phyloP scores from a whole-genome alignment of 2,888 invertebrate genomes.

The Drosophila prolongata region DNA sequence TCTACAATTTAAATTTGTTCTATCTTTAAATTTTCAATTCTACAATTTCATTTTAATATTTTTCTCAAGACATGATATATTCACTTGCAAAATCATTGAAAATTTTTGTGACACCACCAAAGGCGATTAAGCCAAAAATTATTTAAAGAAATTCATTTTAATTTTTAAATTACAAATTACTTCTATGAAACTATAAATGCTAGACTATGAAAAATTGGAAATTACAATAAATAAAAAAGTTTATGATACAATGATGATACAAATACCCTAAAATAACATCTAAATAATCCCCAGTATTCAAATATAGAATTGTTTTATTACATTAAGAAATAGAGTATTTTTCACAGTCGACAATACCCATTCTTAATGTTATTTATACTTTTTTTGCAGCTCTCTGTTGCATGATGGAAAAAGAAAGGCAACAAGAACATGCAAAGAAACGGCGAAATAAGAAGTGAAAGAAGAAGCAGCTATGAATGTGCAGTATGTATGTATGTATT shows the following conservation, averaged over 20 bases:
- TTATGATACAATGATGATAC: no score
- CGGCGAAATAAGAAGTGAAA: conserved; percentile 31
- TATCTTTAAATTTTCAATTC: background rate
- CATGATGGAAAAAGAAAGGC: conserved; percentile 51
- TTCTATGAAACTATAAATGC: no score
- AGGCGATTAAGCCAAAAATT: no score
- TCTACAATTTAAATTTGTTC: conserved; percentile 26
- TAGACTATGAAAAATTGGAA: no score
- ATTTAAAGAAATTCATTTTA: no score
- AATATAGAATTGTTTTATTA: no score
- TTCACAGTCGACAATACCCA: background rate
- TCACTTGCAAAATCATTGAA: no score
- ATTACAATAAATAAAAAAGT: no score
- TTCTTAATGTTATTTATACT: conserved; percentile 29
- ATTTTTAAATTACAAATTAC: no score
- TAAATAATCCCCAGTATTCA: no score
- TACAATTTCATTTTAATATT: background rate
- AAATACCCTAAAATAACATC: no score
- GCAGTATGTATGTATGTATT: conserved; percentile 45
- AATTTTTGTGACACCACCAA: no score
- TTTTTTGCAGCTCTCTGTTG: conserved; percentile 47
- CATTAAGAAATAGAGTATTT: background rate
- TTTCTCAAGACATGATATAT: background rate
- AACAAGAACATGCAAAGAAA: conserved; percentile 43
- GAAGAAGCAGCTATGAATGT: conserved; percentile 67